phyloP scores from a whole-genome alignment of 2,113 vertebrate species.

The Mesitornis unicolor region DNA sequence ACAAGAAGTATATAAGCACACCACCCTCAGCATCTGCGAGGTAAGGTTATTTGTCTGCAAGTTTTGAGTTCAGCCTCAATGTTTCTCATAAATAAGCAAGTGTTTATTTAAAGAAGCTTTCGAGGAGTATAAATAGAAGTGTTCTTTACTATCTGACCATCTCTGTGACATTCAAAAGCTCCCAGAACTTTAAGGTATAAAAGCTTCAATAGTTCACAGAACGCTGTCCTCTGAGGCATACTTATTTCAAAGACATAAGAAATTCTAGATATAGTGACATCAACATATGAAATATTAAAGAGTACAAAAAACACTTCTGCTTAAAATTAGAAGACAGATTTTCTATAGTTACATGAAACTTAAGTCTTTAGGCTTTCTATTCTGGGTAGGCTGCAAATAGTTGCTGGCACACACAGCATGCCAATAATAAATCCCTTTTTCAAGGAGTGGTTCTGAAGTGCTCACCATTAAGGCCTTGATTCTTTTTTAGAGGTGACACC shows the following conservation, averaged over 20 bases:
- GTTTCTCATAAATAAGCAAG: slow-evolving; percentile 32
- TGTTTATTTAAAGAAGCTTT: slow-evolving; percentile 52
- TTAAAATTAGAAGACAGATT: slow-evolving; percentile 49
- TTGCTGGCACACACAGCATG: slow-evolving; percentile 52
- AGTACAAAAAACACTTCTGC: slow-evolving; percentile 15
- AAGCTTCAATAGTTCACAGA: background rate
- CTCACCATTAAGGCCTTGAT: slow-evolving; percentile 20
- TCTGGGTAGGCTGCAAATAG: slow-evolving; percentile 60
- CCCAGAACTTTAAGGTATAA: background rate
- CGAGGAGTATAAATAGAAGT: slow-evolving; percentile 49
- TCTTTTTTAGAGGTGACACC: slow-evolving; percentile 62
- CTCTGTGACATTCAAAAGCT: background rate
- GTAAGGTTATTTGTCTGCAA: background rate
- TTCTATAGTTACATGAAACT: slow-evolving; percentile 60
- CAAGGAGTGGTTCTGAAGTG: slow-evolving; percentile 50
- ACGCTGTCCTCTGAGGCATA: background rate
- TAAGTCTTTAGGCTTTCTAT: slow-evolving; percentile 62
- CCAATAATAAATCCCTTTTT: slow-evolving; percentile 67
- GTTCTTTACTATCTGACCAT: slow-evolving; percentile 43
- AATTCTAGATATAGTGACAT: slow-evolving; percentile 69
- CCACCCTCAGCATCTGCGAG: background rate
- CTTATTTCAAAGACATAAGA: slow-evolving; percentile 31
- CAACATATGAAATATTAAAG: background rate
- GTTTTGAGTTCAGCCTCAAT: background rate
- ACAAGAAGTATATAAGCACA: background rate